Evolutionary conservation across 2,113 vertebrate genomes (phyloP).

Genomic region (Menidia beryllina): DNA sequence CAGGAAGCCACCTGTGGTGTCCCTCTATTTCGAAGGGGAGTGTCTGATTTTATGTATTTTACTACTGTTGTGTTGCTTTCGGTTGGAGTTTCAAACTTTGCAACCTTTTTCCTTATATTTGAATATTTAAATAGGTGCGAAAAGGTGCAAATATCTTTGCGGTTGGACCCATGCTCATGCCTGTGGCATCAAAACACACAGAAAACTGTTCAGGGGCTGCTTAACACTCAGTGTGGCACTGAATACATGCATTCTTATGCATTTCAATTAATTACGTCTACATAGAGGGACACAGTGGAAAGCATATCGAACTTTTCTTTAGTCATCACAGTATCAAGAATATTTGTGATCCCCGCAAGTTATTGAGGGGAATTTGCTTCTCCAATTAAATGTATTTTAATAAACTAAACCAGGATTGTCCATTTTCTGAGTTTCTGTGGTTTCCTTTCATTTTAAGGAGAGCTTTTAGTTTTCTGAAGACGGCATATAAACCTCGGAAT

Average conservation of each 20-base stretch:
- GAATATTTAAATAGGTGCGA: neutral
- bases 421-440: neutral
- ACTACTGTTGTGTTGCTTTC: no score
- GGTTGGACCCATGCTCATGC: neutral
- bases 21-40: slow-evolving; percentile 2
- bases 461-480: slow-evolving; percentile 15
- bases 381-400: neutral
- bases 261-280: no score
- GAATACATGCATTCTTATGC: no score
- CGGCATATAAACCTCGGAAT: slow-evolving; percentile 14
- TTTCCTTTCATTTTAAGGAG: slow-evolving; percentile 20
- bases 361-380: neutral
- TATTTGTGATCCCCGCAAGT: slow-evolving; percentile 1
- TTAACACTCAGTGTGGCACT: no score
- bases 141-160: neutral
- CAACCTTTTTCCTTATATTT: no score
- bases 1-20: neutral
- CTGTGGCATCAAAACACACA: neutral
- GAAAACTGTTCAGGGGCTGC: neutral
- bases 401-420: slow-evolving; percentile 18
- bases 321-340: no score
- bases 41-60: neutral
- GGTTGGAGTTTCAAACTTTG: no score
- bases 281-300: no score
- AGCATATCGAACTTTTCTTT: no score